These are phyloP conservation scores for Cebus imitator DNA, from an alignment of 2,113 vertebrate genomes.

Conservation along the genomic window DNA sequence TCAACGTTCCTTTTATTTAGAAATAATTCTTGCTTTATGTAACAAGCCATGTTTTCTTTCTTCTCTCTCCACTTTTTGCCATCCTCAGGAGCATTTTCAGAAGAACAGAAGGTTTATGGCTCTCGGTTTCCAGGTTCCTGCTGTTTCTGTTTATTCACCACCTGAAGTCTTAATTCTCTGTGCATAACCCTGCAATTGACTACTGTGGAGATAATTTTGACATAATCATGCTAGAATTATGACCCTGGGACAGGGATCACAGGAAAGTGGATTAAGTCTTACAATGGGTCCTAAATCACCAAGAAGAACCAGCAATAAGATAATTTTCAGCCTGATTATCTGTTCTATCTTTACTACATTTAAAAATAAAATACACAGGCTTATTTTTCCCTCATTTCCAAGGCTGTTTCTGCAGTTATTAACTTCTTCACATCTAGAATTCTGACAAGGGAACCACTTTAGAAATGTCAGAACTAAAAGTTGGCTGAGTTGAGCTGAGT, in stretches of 20 bases:
- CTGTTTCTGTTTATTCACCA: conserved; percentile 39
- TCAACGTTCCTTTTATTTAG: neutral
- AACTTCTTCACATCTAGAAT: conserved; percentile 46
- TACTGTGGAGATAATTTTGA: conserved; percentile 50
- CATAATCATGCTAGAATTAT: conserved; percentile 32
- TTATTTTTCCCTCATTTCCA: neutral
- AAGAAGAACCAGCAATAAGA: neutral
- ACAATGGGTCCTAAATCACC: neutral
- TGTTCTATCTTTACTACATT: conserved; percentile 3
- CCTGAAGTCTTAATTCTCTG: conserved; percentile 56
- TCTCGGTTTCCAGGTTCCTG: neutral
- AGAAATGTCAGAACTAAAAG: conserved; percentile 2
- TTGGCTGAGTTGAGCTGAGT: neutral
- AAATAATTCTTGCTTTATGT: neutral
- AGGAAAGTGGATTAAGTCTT: conserved; percentile 5
- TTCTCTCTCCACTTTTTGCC: neutral
- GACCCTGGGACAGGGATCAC: neutral
- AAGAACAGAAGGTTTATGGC: neutral
- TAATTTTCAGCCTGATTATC: conserved; percentile 20
- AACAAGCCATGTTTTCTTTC: neutral
- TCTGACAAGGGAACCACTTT: conserved; percentile 12
- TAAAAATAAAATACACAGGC: conserved; percentile 51
- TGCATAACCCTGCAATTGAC: conserved; percentile 2
- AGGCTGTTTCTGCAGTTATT: neutral
- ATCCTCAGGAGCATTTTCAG: neutral